phyloP scores from a whole-genome alignment of 2,113 vertebrate genomes.

The Glaucidium brasilianum region DNA sequence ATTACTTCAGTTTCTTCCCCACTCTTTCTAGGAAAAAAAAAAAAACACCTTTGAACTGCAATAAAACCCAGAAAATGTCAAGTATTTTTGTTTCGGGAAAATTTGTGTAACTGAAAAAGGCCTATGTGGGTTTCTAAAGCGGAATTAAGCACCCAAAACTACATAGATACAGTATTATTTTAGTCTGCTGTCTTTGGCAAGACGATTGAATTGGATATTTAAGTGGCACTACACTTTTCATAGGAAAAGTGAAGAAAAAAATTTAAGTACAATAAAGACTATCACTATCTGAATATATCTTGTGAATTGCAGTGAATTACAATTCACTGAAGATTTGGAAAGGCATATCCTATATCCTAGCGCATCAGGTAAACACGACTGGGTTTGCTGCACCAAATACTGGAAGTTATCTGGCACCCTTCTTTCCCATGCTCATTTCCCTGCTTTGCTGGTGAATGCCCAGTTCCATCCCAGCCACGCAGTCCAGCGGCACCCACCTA shows the following conservation, averaged over 20 bases:
- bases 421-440: neutral
- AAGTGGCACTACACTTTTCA: neutral
- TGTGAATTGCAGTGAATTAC: neutral
- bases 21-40: neutral
- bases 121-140: neutral
- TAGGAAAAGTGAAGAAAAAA: neutral
- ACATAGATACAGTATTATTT: neutral
- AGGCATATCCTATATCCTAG: neutral
- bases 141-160: neutral
- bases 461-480: neutral
- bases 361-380: neutral
- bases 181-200: neutral
- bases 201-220: neutral
- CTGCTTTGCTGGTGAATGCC: neutral
- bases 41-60: neutral
- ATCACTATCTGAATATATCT: neutral
- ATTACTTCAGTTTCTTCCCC: neutral
- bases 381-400: too few relatives aligned
- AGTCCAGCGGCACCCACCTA: fast-evolving
- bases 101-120: neutral
- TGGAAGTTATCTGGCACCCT: neutral
- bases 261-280: neutral
- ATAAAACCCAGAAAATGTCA: neutral
- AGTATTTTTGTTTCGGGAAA: neutral
- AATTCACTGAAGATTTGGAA: neutral